These are phyloP conservation scores for Drosophila burlai DNA, from an alignment of 1,140 invertebrate genomes.

Conservation along the genomic window DNA sequence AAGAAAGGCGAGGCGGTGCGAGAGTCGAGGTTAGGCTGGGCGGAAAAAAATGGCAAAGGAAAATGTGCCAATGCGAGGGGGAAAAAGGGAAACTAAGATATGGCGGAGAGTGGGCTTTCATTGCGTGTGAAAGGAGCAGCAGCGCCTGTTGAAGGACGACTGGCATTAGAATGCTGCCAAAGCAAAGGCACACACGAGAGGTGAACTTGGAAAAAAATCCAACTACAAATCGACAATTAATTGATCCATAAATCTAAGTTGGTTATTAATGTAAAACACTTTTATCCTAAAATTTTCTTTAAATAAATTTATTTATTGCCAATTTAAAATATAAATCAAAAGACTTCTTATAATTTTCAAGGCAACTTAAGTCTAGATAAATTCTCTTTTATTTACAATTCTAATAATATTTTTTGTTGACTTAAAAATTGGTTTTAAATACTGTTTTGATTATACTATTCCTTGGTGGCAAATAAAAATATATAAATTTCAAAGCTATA, in stretches of 20 bases:
- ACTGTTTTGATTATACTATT: neutral
- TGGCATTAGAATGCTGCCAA: conserved; percentile 73
- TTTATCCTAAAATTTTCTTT: too few relatives aligned
- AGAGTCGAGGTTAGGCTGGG: conserved; percentile 12
- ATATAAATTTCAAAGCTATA: neutral
- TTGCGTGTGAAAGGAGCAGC: conserved; percentile 81
- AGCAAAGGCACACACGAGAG: conserved; percentile 36
- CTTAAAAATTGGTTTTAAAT: too few relatives aligned
- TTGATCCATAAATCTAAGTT: neutral
- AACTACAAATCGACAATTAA: conserved; percentile 1
- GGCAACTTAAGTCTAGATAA: too few relatives aligned
- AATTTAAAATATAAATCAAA: too few relatives aligned
- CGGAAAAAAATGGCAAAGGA: conserved; percentile 10
- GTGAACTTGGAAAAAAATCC: conserved; percentile 2
- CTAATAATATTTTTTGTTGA: neutral
- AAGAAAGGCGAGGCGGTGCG: conserved; percentile 35
- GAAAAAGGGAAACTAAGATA: conserved; percentile 19
- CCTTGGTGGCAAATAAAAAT: neutral
- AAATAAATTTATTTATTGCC: too few relatives aligned
- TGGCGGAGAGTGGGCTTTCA: conserved; percentile 13
- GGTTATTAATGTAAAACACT: neutral
- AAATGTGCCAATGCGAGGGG: conserved; percentile 55
- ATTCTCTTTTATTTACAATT: too few relatives aligned
- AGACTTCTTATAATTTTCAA: too few relatives aligned
- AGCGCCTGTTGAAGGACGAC: conserved; percentile 77